Evolutionary conservation across 2,113 vertebrate species (phyloP), one percentile per base, ranked within the genome.

Genomic region (Osmerus eperlanus): DNA sequence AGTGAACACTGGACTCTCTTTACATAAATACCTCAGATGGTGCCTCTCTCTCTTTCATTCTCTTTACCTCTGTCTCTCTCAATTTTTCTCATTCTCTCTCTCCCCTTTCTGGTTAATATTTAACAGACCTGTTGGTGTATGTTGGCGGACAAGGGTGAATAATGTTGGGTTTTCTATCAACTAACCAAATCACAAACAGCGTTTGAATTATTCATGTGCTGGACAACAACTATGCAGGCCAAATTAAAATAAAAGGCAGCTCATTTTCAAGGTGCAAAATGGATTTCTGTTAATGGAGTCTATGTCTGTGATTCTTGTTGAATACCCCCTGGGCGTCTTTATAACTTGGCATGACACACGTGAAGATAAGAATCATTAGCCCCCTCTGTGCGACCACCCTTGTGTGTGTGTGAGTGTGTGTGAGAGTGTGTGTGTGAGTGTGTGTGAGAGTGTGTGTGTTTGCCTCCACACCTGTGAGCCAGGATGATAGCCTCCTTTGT

Each of bases 191-290:
- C 51, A 47, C n/a, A 68, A 28, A 47, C 7, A 66, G 28, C 29
- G 36, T 56, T 68, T 84, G 78, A 67, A 84, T 82, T 73, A 78
- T 84, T 73, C 72, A 82, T 78, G 64, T 14, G 14, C 23, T 15
- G 58, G 68, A 32, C 69, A 29, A 67, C 23, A 65, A 78, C 73
- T 72, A 70, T 72, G 69, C 4, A 9, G 36, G 60, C 56, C 78
- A 82, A 68, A 78, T 82, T 78, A 70, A 72, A 80, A 76, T 74
- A 80, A 77, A 77, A 74, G 52, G 61, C 70, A 58, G 66, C 73
- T 84, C 65, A 78, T 75, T 73, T 65, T 79, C 69, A 61, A 52
- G 21, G 14, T 28, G 60, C 60, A 13, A 63, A 72, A 70, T 60
- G 25, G 23, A 60, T 23, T 75, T 67, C 63, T 23, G 29, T 52